These are phyloP conservation scores for Chorisops tibialis DNA, from an alignment of 2,888 invertebrate genomes.

Conservation along the genomic window DNA sequence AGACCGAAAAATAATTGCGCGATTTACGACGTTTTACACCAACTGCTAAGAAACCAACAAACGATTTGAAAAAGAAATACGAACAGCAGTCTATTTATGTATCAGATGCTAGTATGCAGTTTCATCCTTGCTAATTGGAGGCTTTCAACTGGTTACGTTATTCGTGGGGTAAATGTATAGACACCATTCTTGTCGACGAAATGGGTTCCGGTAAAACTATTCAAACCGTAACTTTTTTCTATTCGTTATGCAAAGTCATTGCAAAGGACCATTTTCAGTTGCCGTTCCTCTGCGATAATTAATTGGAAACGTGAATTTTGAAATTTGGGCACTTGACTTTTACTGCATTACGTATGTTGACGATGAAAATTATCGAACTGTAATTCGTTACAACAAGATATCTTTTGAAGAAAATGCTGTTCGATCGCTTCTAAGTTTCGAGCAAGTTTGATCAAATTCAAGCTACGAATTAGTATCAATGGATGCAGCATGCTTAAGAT, in stretches of 20 bases:
- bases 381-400: slow-evolving; percentile 91
- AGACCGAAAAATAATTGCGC: slow-evolving; percentile 69
- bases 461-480: slow-evolving; percentile 97
- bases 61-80: slow-evolving; percentile 92
- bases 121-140: slow-evolving; percentile 97
- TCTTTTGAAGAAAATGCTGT: slow-evolving; percentile 95
- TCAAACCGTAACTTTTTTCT: too few relatives aligned
- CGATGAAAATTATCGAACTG: slow-evolving; percentile 90
- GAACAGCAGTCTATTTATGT: too few relatives aligned
- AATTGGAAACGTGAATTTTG: slow-evolving; percentile 99
- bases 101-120: slow-evolving; percentile 85
- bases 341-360: slow-evolving; percentile 70
- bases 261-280: slow-evolving; percentile 94
- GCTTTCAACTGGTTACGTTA: slow-evolving; percentile 97
- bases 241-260: too few relatives aligned
- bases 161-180: too few relatives aligned
- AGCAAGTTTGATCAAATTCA: slow-evolving; percentile 86
- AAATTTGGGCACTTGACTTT: slow-evolving; percentile 92
- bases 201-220: slow-evolving; percentile 99
- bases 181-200: slow-evolving; percentile 98
- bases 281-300: slow-evolving; percentile 99
- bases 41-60: slow-evolving; percentile 80
- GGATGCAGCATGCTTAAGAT: slow-evolving; percentile 92
- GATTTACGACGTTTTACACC: slow-evolving; percentile 76
- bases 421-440: slow-evolving; percentile 80